Base-by-base conservation (phyloP, 2,888 invertebrate species). In the Drosophila mimetica region DNA sequence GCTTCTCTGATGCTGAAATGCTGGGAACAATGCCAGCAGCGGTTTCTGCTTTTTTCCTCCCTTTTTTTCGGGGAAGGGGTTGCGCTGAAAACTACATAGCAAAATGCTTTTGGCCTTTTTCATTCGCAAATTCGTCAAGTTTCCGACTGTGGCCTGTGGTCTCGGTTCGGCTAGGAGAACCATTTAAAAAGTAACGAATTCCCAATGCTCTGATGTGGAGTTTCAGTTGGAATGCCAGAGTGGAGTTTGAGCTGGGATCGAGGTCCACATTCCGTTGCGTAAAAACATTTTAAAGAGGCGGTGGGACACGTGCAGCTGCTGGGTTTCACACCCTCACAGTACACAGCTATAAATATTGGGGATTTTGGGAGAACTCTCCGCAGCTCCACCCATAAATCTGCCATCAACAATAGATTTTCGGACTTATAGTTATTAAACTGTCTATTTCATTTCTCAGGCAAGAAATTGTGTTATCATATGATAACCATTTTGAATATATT, bases 301-400 rank as follows among this genome's bases (percentile, higher is more conserved):
- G 30, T 22, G 18, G 20, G 39, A 14, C 14, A 59, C 54, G 50
- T 51, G 47, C 81, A 82, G 82, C 85, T 82, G 82, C 53, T 71
- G 66, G 25, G n/a, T 51, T 85, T 82, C 87, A 76, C 82, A 82
- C 72, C 82, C 84, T 65, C 61, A 71, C 25, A 76, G n/a, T 2
- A 22, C 9, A n/a, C 36, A 22, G 22, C 11, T 9, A 30, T 13
- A 30, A 20, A 36, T 44, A 44, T 16, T 11, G 1, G 14, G 16
- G 34, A 22, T 18, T 32, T 14, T 0, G 1, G 20, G 6, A 3
- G 3, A 6, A 20, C 8, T 41, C n/a, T 41, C 4, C 6, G 4
- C 4, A 4, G 16, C 9, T 16, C 37, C 4, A 37, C 16, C 8
- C 37, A 37, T 16, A 37, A 37, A 37, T 9, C 9, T 16, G 37